Base-by-base conservation (phyloP, 2,113 vertebrate genomes). In the Ploceus nigricollis region DNA sequence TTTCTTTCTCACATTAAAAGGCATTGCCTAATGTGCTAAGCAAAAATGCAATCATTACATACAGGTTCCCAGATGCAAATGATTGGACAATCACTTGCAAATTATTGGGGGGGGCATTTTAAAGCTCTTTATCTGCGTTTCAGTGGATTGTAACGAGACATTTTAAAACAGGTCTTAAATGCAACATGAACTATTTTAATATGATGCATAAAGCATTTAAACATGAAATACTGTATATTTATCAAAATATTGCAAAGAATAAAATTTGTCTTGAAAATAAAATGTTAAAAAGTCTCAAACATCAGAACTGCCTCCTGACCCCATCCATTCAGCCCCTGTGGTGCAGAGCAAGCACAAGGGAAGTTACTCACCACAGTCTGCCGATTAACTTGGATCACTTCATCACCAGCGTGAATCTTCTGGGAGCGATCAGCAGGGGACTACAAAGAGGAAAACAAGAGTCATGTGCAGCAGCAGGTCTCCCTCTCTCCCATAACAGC, bases 391-490 rank as follows among this genome's bases (percentile, higher is more conserved):
- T 99, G 99, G 53, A 99, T 98, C 75, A 99, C 99, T 93, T 99
- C 99, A 61, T 99, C 99, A 25, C 99, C 99, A 31, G 99, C 99
- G 5, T 99, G 99, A 89, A 99, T 99, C 98, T 99, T 99, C 95
- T 98, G 98, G n/a, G 98, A 99, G 87, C 97, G 96, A 96, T 99
- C 99, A 82, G 99, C 99, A 68, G 99, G 98, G 73, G 99, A 99
- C 99, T 99, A 51, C 11, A 75, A 18, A 96, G 56, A 60, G 83
- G 39, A 89, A 97, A 77, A 96, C 27, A 94, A 92, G 42, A 87
- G 20, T 14, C 28, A 69, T 3, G 17, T 27, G 21, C 70, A 84
- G 88, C 35, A 90, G 39, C 35, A 95, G 51, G 11, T 57, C 37
- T 65, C 63, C n/a, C 47, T 56, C 44, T 22, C 20, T 76, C 18